phyloP scores from a whole-genome alignment of 2,888 invertebrate genomes.

The Oligia strigilis region DNA sequence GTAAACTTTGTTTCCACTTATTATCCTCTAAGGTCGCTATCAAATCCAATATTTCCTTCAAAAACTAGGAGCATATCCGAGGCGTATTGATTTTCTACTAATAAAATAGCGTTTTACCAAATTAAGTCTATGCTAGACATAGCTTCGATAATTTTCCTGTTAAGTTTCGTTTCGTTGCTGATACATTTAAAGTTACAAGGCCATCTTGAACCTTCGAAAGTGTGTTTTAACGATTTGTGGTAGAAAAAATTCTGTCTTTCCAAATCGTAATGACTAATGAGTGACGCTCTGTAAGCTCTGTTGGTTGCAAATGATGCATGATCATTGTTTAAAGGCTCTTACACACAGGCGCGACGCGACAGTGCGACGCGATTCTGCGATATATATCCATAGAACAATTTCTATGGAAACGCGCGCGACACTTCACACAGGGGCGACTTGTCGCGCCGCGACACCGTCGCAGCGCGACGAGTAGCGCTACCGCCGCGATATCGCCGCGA shows the following conservation, averaged over 20 bases:
- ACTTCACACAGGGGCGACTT: no score
- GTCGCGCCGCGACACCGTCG: no score
- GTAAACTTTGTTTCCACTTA: not conserved
- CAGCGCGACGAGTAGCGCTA: no score
- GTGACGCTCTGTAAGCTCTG: no score
- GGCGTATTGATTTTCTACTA: constrained; percentile 16
- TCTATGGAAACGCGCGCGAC: no score
- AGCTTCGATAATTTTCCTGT: constrained; percentile 24
- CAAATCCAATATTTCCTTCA: not conserved
- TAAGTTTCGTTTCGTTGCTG: not conserved
- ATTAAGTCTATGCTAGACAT: constrained; percentile 2
- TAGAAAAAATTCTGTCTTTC: no score
- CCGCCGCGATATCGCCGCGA: no score
- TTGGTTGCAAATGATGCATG: not conserved
- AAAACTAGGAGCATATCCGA: constrained; percentile 2
- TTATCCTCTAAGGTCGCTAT: not conserved
- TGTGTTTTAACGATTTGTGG: not conserved
- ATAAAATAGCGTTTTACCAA: constrained; percentile 1
- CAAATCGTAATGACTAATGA: not conserved
- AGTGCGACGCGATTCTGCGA: no score
- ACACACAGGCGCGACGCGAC: no score
- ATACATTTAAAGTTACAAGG: not conserved
- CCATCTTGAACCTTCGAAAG: not conserved
- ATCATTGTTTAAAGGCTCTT: not conserved
- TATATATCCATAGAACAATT: no score